These are phyloP conservation scores for Cantharis nigra DNA, from an alignment of 2,888 invertebrate genomes.

Conservation along the genomic window DNA sequence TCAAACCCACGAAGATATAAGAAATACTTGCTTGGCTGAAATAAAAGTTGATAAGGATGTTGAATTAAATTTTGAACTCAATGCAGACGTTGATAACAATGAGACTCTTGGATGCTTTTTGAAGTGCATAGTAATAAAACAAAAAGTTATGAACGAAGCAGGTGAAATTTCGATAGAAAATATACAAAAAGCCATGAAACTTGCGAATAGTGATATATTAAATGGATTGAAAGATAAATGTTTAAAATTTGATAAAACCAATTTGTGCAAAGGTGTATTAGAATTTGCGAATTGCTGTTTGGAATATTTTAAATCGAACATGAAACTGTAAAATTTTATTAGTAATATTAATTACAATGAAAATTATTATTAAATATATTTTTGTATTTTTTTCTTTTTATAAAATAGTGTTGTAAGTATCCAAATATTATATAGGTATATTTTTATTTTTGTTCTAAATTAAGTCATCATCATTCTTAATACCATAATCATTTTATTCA, in stretches of 20 bases:
- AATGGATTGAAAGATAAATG: not conserved
- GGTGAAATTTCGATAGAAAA: not conserved
- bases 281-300: not conserved
- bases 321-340: too few relatives aligned
- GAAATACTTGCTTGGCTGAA: not conserved
- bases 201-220: not conserved
- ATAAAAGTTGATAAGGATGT: not conserved
- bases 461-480: too few relatives aligned
- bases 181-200: not conserved
- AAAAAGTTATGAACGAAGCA: not conserved
- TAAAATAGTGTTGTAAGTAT: too few relatives aligned
- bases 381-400: too few relatives aligned
- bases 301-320: not conserved
- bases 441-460: too few relatives aligned
- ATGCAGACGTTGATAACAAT: not conserved
- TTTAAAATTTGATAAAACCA: not conserved
- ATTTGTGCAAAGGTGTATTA: not conserved
- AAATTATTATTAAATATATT: too few relatives aligned
- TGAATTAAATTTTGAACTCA: not conserved
- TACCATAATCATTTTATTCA: too few relatives aligned
- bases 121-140: not conserved
- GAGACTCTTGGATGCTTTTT: not conserved
- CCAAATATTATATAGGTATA: too few relatives aligned
- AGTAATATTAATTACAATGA: too few relatives aligned
- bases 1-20: not conserved